Evolutionary conservation across 2,113 vertebrate species (phyloP).

Genomic region (Catharus bicknelli): DNA sequence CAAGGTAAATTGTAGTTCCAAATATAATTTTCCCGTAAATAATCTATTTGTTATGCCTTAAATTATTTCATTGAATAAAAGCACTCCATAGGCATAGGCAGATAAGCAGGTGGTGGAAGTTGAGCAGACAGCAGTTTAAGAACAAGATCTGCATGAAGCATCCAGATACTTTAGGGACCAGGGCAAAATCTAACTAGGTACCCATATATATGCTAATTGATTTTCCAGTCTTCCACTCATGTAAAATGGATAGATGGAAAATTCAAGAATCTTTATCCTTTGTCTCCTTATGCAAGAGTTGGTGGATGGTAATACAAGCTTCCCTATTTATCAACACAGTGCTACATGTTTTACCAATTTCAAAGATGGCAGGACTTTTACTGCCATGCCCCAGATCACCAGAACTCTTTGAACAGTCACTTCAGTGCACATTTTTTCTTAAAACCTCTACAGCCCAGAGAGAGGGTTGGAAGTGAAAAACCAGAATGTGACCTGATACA

Average conservation of each 20-base stretch:
- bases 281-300: neutral
- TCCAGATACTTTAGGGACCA: neutral
- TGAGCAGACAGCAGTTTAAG: neutral
- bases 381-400: neutral
- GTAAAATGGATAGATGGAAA: slow-evolving; percentile 48
- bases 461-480: slow-evolving; percentile 14
- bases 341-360: neutral
- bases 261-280: slow-evolving; percentile 40
- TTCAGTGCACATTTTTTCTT: neutral
- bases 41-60: neutral
- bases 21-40: neutral
- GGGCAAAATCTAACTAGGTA: neutral
- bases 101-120: neutral
- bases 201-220: slow-evolving; percentile 25
- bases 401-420: neutral
- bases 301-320: slow-evolving; percentile 16
- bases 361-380: neutral
- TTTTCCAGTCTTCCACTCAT: slow-evolving; percentile 10
- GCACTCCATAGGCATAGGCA: neutral
- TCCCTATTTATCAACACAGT: neutral
- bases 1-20: neutral
- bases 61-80: neutral
- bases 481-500: slow-evolving; percentile 46
- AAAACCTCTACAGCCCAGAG: neutral
- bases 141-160: neutral